phyloP scores from a whole-genome alignment of 1,140 invertebrate species.

The Drosophila nigrodunni region DNA sequence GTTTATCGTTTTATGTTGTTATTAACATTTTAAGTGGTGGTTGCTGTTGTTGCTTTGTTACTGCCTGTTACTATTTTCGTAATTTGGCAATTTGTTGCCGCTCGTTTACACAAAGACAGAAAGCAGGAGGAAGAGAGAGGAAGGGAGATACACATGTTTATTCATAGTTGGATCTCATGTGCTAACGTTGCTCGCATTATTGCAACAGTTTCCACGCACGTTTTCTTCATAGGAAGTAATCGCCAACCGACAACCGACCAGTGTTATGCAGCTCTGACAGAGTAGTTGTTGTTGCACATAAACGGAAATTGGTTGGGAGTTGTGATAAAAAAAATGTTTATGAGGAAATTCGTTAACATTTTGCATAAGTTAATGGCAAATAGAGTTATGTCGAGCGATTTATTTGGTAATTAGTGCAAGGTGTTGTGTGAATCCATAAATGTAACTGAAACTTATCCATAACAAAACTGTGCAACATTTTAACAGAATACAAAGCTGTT shows the following conservation, averaged over 20 bases:
- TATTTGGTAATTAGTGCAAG: constrained; percentile 30
- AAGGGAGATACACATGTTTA: background rate
- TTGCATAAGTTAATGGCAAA: constrained; percentile 55
- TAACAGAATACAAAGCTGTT: background rate
- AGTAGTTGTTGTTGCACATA: constrained; percentile 29
- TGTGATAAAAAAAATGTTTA: constrained; percentile 36
- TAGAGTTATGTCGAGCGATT: constrained; percentile 15
- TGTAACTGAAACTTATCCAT: too few species aligned
- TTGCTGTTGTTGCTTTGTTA: constrained; percentile 28
- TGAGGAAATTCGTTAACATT: constrained; percentile 66
- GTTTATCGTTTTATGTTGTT: constrained; percentile 64
- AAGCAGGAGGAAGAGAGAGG: too few species aligned
- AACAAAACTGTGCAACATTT: too few species aligned
- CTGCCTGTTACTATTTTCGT: constrained; percentile 58
- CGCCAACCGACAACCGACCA: constrained; percentile 47
- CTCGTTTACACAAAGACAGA: constrained; percentile 10
- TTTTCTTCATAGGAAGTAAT: constrained; percentile 69
- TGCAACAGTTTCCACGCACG: constrained; percentile 62
- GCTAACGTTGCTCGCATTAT: constrained; percentile 69
- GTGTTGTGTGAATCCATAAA: background rate
- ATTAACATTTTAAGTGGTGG: constrained; percentile 72
- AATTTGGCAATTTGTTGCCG: constrained; percentile 61
- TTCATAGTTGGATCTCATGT: constrained; percentile 30
- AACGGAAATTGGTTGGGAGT: constrained; percentile 67
- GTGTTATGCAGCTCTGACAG: constrained; percentile 49